Percentiles rank a stretch among this genome's conserved stretches.
phyloP scores from a whole-genome alignment of 2,888 invertebrate genomes.

The Congeria kusceri region DNA sequence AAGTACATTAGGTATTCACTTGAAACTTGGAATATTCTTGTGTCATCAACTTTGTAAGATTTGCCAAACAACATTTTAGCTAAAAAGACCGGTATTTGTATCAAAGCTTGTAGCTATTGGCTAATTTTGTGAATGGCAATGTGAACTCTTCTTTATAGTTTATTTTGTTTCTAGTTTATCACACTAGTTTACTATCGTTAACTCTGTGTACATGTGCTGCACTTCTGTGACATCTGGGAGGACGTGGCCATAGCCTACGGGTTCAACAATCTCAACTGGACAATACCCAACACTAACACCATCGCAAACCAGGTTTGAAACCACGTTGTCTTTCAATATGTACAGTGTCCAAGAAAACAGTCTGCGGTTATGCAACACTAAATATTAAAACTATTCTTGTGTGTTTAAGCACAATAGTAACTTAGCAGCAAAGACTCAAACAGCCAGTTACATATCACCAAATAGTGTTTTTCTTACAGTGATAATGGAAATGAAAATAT shows the following conservation, averaged over 20 bases:
- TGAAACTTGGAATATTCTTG: too few relatives aligned
- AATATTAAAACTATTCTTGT: too few relatives aligned
- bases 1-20: too few relatives aligned
- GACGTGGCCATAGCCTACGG: constrained; percentile 98
- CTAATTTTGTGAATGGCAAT: too few relatives aligned
- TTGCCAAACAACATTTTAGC: too few relatives aligned
- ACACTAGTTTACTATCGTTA: constrained; percentile 66
- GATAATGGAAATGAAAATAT: not conserved
- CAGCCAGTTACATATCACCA: too few relatives aligned
- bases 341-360: not conserved
- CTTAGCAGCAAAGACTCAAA: too few relatives aligned
- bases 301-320: constrained; percentile 87
- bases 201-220: constrained; percentile 91
- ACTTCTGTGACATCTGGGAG: constrained; percentile 98
- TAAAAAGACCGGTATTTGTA: too few relatives aligned
- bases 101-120: too few relatives aligned
- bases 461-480: not conserved
- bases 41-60: too few relatives aligned
- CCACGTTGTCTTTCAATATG: not conserved
- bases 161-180: not conserved
- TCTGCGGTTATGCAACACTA: not conserved
- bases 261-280: constrained; percentile 89
- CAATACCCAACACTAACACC: constrained; percentile 88
- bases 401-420: too few relatives aligned
- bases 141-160: too few relatives aligned